Base-by-base conservation (phyloP, 92 coral and sea anemone species). In the Isaurus tuberculatus region DNA sequence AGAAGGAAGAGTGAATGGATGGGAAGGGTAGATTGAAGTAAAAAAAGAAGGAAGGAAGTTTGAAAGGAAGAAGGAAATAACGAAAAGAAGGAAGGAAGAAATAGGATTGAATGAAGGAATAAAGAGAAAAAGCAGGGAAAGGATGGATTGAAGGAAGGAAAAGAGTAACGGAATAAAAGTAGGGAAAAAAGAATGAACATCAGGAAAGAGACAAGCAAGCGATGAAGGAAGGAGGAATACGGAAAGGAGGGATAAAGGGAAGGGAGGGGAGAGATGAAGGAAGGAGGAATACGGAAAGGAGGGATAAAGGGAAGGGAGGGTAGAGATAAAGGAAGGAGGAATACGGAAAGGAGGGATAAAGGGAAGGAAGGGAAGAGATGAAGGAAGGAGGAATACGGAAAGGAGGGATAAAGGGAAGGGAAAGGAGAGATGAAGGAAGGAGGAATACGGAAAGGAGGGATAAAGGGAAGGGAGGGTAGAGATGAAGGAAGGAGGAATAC, bases 311-410 rank as follows among this genome's bases (percentile, higher is more conserved):
- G 31, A 31, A 64, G 26, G 32, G n/a, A 42, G 1, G 42, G 32
- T 8, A 8, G 17, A 8, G 69, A 20, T 16, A 27, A 31, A 43
- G 22, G 26, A 58, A 4, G 60, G 15, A 36, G 20, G 71, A 29
- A 16, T 6, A 43, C 8, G 26, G 32, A 16, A 60, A 29, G 55
- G 27, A 29, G 27, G 70, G 29, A 32, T 33, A 33, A 23, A 22
- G 40, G 44, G 53, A 49, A 63, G 48, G 46, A 20, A 31, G 67
- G 70, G 27, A 66, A 57, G 70, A 40, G 46, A 79, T 19, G 25
- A 25, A 8, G 33, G 2, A 26, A 8, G 33, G 1, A 63, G 16
- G 33, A 9, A 26, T 16, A 19, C 1, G 8, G 17, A 19, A 5
- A 70, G 71, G 40, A 6, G 42, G 75, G 32, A 6, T 17, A 25